A percentile compares a stretch with the other conserved stretches of the same genome.
phyloP scores from a whole-genome alignment of 2,888 invertebrate genomes.

The Hypena proboscidalis region DNA sequence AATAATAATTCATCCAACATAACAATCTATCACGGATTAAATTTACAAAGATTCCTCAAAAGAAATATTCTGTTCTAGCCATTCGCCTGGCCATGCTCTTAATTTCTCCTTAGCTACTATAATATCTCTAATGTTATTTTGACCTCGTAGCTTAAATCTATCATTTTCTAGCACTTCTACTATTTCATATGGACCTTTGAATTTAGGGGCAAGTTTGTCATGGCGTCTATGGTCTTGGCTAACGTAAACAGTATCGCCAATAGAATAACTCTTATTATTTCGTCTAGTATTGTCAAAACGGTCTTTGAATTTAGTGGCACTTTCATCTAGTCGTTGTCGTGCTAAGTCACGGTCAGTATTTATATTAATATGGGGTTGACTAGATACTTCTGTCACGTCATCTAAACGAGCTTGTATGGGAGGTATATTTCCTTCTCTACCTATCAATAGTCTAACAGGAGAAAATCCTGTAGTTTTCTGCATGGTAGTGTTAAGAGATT shows the following conservation, averaged over 20 bases:
- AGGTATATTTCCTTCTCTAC: slow-evolving; percentile 1
- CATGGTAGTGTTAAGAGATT: slow-evolving; percentile 38
- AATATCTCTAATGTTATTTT: slow-evolving; percentile 1
- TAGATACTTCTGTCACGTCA: not conserved
- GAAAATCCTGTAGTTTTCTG: slow-evolving; percentile 40
- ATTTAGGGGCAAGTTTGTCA: slow-evolving; percentile 30
- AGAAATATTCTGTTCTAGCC: slow-evolving; percentile 1
- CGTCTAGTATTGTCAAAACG: slow-evolving; percentile 4
- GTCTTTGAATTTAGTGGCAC: slow-evolving; percentile 4
- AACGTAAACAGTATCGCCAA: slow-evolving; percentile 34
- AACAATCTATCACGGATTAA: not conserved
- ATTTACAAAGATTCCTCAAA: not conserved
- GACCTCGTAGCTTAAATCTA: not conserved
- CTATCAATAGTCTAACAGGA: slow-evolving; percentile 23
- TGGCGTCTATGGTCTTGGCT: slow-evolving; percentile 36
- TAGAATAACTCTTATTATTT: not conserved
- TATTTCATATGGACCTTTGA: slow-evolving; percentile 31
- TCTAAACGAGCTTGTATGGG: slow-evolving; percentile 3
- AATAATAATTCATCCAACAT: too few species aligned
- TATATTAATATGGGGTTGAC: not conserved
- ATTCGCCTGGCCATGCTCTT: slow-evolving; percentile 11
- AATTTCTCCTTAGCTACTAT: slow-evolving; percentile 10
- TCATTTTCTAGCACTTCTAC: slow-evolving; percentile 8
- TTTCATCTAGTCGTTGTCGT: not conserved
- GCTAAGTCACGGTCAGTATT: slow-evolving; percentile 7